These are phyloP conservation scores for Erannis defoliaria DNA, from an alignment of 2,888 invertebrate species.

Conservation along the genomic window DNA sequence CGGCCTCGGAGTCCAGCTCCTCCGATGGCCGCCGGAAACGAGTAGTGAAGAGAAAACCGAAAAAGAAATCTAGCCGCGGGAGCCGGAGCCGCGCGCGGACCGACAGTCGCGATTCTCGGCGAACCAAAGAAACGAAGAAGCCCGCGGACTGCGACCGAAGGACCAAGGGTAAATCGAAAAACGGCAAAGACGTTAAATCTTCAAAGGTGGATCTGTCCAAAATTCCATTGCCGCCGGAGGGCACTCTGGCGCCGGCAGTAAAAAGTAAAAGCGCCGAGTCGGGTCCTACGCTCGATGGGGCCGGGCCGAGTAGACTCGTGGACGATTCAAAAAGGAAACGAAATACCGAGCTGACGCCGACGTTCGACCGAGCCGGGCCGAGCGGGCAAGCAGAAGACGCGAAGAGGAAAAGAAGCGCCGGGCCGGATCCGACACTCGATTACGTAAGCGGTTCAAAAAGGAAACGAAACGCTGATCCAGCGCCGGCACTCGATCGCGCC, in stretches of 20 bases:
- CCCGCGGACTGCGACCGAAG: slow-evolving; percentile 20
- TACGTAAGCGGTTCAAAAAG: neutral
- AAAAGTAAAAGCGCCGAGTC: neutral
- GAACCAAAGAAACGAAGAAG: neutral
- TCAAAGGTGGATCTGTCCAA: neutral
- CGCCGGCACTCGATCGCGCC: neutral
- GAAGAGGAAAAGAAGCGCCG: neutral
- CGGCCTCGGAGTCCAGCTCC: slow-evolving; percentile 34
- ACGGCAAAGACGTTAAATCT: slow-evolving; percentile 42
- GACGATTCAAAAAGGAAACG: neutral
- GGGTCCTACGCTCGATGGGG: neutral
- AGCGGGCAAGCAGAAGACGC: neutral
- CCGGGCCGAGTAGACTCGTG: neutral
- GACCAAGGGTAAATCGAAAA: slow-evolving; percentile 38
- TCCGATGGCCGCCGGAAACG: slow-evolving; percentile 9
- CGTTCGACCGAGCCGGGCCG: neutral
- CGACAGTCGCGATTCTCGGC: slow-evolving; percentile 3
- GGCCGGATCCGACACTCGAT: neutral
- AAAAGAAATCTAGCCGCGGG: slow-evolving; percentile 35
- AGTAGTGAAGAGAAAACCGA: slow-evolving; percentile 25
- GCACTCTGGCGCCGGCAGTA: neutral
- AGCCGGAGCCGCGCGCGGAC: slow-evolving; percentile 38
- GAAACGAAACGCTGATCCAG: neutral
- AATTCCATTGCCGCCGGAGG: neutral
- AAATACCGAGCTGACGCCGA: neutral